These are phyloP conservation scores for Acromyrmex charruanus DNA, from an alignment of 1,140 invertebrate species.

Conservation along the genomic window DNA sequence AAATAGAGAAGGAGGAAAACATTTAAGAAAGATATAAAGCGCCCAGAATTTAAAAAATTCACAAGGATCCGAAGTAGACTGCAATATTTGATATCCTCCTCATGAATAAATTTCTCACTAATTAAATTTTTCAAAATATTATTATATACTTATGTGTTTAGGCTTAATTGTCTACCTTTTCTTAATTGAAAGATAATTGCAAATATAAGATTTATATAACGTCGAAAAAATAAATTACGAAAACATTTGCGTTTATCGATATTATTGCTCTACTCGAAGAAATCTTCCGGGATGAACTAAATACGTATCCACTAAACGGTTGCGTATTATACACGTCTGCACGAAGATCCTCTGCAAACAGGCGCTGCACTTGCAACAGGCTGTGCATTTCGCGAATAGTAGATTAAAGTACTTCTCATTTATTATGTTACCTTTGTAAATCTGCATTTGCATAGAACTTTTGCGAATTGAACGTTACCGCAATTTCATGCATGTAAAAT, in stretches of 20 bases:
- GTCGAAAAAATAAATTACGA: slow-evolving; percentile 4
- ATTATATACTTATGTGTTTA: neutral
- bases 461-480: slow-evolving; percentile 58
- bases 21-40: slow-evolving; percentile 5
- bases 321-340: slow-evolving; percentile 14
- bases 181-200: neutral
- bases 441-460: slow-evolving; percentile 39
- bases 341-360: slow-evolving; percentile 48
- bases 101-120: neutral
- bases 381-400: slow-evolving; percentile 48
- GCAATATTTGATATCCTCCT: neutral
- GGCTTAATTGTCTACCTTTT: neutral
- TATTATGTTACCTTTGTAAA: slow-evolving; percentile 51
- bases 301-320: slow-evolving; percentile 12
- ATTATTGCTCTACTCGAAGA: slow-evolving; percentile 3
- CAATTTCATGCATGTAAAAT: slow-evolving; percentile 61
- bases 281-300: slow-evolving; percentile 11
- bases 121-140: slow-evolving; percentile 9
- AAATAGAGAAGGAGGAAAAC: neutral
- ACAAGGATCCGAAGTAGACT: slow-evolving; percentile 4
- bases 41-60: slow-evolving; percentile 13
- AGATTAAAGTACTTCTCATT: slow-evolving; percentile 59
- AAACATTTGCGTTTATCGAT: slow-evolving; percentile 9
- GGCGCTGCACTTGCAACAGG: slow-evolving; percentile 55
- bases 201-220: neutral